Percentiles rank a stretch among this genome's conserved stretches.
phyloP scores from a whole-genome alignment of 2,888 invertebrate species.

The Caenorhabditis plicata region DNA sequence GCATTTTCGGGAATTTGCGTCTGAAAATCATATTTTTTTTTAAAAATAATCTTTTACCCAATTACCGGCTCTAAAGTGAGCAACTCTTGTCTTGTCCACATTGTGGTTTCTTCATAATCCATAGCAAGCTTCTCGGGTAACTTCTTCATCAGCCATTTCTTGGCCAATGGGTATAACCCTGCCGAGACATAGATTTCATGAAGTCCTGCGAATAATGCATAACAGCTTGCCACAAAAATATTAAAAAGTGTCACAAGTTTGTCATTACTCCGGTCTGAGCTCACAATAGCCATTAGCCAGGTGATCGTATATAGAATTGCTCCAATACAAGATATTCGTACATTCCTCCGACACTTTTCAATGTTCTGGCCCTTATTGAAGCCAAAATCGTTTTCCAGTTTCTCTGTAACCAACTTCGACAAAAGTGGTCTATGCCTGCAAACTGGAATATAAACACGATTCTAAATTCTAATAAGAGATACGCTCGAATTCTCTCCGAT shows the following conservation, averaged over 20 bases:
- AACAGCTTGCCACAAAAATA: background rate
- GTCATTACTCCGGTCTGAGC: conserved; percentile 14
- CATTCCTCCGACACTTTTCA: conserved; percentile 27
- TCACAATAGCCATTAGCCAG: conserved; percentile 14
- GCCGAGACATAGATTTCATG: conserved; percentile 23
- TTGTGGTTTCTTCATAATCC: conserved; percentile 14
- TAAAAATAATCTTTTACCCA: conserved; percentile 1
- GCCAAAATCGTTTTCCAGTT: conserved; percentile 17
- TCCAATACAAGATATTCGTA: conserved; percentile 11
- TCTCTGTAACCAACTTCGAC: conserved; percentile 11
- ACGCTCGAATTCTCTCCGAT: no score
- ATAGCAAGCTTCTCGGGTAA: conserved; percentile 16
- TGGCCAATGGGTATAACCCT: conserved; percentile 3
- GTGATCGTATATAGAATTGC: conserved; percentile 1
- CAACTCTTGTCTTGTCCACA: conserved; percentile 26
- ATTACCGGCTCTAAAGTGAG: conserved; percentile 7
- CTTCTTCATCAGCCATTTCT: conserved; percentile 9
- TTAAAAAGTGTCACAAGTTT: conserved; percentile 10
- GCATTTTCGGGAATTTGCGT: background rate
- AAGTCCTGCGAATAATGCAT: conserved; percentile 9
- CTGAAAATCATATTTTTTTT: conserved; percentile 6
- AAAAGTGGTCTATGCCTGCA: conserved; percentile 24
- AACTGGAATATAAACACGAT: background rate
- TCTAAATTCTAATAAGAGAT: background rate
- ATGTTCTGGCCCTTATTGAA: conserved; percentile 14